A percentile compares a stretch with the other conserved stretches of the same genome.
Conservation (phyloP, 2,888 invertebrate species). For the Acronicta alni region DNA sequence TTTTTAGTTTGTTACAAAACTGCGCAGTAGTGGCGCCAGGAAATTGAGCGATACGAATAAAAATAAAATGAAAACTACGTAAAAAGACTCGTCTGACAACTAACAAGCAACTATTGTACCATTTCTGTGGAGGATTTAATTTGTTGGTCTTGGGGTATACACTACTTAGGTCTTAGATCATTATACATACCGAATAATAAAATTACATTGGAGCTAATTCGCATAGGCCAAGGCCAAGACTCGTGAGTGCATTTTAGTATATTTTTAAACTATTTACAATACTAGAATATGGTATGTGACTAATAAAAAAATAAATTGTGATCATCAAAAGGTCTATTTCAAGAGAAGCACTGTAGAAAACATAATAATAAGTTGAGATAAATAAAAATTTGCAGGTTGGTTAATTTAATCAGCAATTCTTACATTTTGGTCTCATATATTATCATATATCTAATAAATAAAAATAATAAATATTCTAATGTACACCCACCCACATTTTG, state of each 20-base stretch:
- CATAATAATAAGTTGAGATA: no score
- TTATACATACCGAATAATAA: no score
- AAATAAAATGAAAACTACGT: slow-evolving; percentile 42
- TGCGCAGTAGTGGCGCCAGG: slow-evolving; percentile 43
- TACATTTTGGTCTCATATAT: no score
- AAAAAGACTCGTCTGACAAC: slow-evolving; percentile 29
- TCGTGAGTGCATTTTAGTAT: neutral
- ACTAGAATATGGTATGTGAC: no score
- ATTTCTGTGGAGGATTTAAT: slow-evolving; percentile 34
- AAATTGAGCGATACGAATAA: slow-evolving; percentile 38
- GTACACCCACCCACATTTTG: no score
- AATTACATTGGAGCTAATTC: neutral
- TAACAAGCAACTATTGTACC: slow-evolving; percentile 31
- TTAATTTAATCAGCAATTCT: no score
- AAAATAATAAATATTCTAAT: no score
- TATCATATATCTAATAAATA: no score
- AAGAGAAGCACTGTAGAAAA: no score
- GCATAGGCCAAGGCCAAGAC: neutral
- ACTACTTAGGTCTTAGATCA: neutral
- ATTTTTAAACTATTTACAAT: neutral
- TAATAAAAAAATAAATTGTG: neutral
- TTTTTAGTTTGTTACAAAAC: slow-evolving; percentile 37
- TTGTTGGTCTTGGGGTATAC: slow-evolving; percentile 9
- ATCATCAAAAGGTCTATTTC: neutral
- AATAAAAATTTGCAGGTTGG: no score